Base-by-base conservation (phyloP, 2,888 invertebrate genomes). In the Sthenelais limicola region DNA sequence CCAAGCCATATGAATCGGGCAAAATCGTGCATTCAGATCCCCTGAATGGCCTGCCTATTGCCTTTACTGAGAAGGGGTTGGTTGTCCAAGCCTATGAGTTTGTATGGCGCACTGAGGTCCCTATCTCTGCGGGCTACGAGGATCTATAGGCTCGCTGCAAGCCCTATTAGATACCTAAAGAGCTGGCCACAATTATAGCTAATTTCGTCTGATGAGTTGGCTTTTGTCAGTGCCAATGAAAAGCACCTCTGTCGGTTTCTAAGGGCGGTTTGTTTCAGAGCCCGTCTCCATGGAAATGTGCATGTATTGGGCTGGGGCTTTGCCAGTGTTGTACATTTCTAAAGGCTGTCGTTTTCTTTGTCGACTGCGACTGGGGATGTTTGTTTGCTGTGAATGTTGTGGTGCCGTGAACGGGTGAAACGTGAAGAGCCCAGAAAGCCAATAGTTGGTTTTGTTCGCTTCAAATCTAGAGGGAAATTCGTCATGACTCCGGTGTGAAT, bases 261-360 rank as follows among this genome's bases (percentile, higher is more conserved):
- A 35, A 21, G 4, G 38, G 38, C 38, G n/a, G 38, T 38, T 62
- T 62, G 62, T 62, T 62, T 62, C 62, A 62, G 62, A 21, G 12
- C 4, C 4, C n/a, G 38, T 24, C 35, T 24, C 38, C 38, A 62
- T 62, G 43, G 62, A 62, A 62, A 62, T 62, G 62, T 38, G 26
- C 62, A 62, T 62, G 62, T 62, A 62, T 62, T 62, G 62, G 38
- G 35, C n/a, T n/a, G n/a, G n/a, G n/a, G n/a, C n/a, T n/a, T n/a
- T n/a, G n/a, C 62, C 35, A 62, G 35, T 62, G 62, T 62, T 62
- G 62, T 62, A 62, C 62, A 35, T 38, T 62, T 62, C 62, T 62
- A 62, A 38, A 43, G 62, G n/a, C 38, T n/a, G 62, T 38, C 62
- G 62, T 62, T 62, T 38, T 38, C 62, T 62, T 62, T 62, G 62